phyloP scores from a whole-genome alignment of 2,888 invertebrate species.

The Microctonus brassicae region DNA sequence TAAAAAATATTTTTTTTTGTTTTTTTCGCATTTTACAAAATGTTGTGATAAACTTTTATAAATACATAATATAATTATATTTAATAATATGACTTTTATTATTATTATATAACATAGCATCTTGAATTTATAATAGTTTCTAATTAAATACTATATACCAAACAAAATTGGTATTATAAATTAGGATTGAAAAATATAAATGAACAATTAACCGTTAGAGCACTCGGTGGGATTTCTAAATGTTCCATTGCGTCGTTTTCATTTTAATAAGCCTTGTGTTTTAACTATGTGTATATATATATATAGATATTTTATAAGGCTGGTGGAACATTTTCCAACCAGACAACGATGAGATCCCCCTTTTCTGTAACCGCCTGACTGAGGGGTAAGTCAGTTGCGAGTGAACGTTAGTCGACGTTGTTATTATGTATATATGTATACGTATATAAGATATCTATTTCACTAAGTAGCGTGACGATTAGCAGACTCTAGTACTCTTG shows the following conservation, averaged over 20 bases:
- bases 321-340: not conserved
- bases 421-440: not conserved
- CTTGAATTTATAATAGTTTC: not conserved
- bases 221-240: slow-evolving; percentile 19
- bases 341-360: not conserved
- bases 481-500: slow-evolving; percentile 10
- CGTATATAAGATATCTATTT: slow-evolving; percentile 1
- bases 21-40: not conserved
- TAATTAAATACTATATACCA: not conserved
- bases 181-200: slow-evolving; percentile 1
- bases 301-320: not conserved
- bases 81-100: not conserved
- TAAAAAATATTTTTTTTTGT: too few species aligned
- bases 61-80: not conserved
- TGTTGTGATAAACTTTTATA: not conserved
- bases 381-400: slow-evolving; percentile 5
- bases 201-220: slow-evolving; percentile 23
- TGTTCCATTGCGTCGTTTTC: slow-evolving; percentile 25
- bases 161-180: not conserved
- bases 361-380: not conserved
- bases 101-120: not conserved
- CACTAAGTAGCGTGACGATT: slow-evolving; percentile 26
- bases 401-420: not conserved
- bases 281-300: not conserved
- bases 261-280: slow-evolving; percentile 27